These are phyloP conservation scores for Silurus glanis DNA, from an alignment of 2,113 vertebrate species.

Conservation along the genomic window DNA sequence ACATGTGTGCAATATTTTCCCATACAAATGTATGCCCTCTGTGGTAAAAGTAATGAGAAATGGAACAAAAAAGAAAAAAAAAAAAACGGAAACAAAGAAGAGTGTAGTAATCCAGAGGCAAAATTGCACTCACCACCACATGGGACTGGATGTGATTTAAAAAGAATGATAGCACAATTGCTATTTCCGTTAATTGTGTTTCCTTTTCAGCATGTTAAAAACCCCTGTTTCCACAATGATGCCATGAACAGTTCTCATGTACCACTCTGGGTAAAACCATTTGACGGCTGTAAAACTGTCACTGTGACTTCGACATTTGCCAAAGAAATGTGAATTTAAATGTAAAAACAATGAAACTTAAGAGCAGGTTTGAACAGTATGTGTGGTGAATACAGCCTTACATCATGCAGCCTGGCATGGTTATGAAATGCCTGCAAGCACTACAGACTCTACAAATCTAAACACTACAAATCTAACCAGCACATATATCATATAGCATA, in stretches of 20 bases:
- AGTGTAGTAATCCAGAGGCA: conserved; percentile 2
- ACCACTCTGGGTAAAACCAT: conserved; percentile 19
- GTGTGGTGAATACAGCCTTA: not conserved
- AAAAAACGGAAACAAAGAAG: not conserved
- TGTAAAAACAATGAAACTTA: conserved; percentile 16
- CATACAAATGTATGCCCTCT: not conserved
- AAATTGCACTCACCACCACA: conserved; percentile 11
- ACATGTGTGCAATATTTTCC: not conserved
- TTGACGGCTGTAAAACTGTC: conserved; percentile 45
- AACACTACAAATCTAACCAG: not conserved
- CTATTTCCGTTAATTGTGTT: conserved; percentile 52
- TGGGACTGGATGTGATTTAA: conserved; percentile 31
- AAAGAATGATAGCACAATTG: conserved; percentile 37
- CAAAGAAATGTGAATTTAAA: not conserved
- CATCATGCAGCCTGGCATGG: not conserved
- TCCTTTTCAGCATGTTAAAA: conserved; percentile 27
- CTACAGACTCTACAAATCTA: not conserved
- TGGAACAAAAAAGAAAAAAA: not conserved
- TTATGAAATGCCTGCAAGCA: not conserved
- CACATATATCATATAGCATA: too few relatives aligned
- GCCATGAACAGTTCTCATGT: conserved; percentile 40
- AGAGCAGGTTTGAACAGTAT: conserved; percentile 19
- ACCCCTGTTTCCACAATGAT: conserved; percentile 28
- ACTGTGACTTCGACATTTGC: conserved; percentile 18
- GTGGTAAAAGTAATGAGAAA: conserved; percentile 18